Conservation (phyloP, 2,797 vertebrate species). For the Acanthurus tractus region DNA sequence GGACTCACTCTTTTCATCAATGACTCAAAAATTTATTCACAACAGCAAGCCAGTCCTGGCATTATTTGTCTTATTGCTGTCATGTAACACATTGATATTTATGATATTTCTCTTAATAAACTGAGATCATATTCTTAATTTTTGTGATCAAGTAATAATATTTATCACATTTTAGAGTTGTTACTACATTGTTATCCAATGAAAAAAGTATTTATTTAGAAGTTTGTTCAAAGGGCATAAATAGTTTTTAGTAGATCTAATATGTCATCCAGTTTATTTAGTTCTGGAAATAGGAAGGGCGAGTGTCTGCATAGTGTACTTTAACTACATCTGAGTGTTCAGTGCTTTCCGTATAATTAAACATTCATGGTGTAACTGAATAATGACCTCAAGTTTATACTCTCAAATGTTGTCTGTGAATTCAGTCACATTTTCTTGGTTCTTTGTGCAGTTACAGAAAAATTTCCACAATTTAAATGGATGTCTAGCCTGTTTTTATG, state of each 20-base stretch:
- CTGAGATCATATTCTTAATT: not conserved
- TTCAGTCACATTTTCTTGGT: constrained; percentile 1
- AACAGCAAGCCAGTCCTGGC: constrained; percentile 3
- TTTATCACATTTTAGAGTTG: constrained; percentile 11
- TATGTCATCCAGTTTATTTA: not conserved
- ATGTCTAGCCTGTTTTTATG: too few species aligned
- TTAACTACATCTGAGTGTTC: constrained; percentile 1
- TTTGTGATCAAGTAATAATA: not conserved
- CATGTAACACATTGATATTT: constrained; percentile 2
- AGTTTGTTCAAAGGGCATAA: constrained; percentile 3
- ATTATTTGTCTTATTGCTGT: constrained; percentile 3
- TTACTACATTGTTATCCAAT: not conserved
- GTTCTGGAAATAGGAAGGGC: constrained; percentile 27
- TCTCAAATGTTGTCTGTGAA: not conserved
- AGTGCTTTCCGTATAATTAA: constrained; percentile 6
- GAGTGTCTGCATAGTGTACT: constrained; percentile 5
- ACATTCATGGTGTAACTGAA: not conserved
- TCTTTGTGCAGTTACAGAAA: constrained; percentile 1
- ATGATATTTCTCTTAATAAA: not conserved
- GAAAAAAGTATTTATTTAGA: not conserved
- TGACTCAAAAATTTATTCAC: constrained; percentile 49
- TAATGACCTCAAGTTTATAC: not conserved
- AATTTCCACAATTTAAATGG: too few species aligned
- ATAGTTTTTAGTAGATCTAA: constrained; percentile 16
- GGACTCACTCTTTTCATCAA: constrained; percentile 61